These are phyloP conservation scores for Stegana nigrithorax DNA, from an alignment of 2,888 invertebrate species.

Conservation along the genomic window DNA sequence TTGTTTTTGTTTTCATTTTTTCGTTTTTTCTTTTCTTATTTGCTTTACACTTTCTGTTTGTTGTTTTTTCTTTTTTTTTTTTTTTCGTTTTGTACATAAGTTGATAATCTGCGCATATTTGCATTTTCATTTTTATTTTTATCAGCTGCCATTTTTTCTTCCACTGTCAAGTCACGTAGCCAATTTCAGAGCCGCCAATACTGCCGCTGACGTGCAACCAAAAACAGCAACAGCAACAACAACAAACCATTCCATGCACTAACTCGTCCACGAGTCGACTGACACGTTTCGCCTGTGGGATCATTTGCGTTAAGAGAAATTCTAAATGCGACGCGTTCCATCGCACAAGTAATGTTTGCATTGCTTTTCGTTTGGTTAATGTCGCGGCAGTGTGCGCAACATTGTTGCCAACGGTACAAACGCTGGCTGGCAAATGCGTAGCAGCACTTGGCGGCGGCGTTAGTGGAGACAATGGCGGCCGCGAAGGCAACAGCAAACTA, in stretches of 20 bases:
- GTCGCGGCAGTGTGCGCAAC: neutral
- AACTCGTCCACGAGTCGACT: neutral
- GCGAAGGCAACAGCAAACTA: neutral
- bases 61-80: neutral
- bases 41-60: neutral
- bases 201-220: neutral
- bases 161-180: constrained; percentile 56
- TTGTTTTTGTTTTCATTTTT: neutral
- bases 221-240: neutral
- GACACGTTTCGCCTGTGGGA: neutral
- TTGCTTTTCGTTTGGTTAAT: neutral
- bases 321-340: neutral
- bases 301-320: neutral
- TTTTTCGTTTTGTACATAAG: neutral
- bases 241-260: neutral
- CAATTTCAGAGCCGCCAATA: constrained; percentile 41
- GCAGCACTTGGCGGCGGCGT: too few relatives aligned
- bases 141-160: neutral
- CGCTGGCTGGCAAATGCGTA: neutral
- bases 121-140: neutral
- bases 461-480: too few relatives aligned
- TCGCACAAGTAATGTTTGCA: neutral
- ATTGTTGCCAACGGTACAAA: neutral
- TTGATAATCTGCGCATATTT: neutral
- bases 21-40: neutral